Evolutionary conservation across 2,797 vertebrate species (phyloP), one percentile per base, ranked within the genome.

Genomic region (Austrolebias charrua): DNA sequence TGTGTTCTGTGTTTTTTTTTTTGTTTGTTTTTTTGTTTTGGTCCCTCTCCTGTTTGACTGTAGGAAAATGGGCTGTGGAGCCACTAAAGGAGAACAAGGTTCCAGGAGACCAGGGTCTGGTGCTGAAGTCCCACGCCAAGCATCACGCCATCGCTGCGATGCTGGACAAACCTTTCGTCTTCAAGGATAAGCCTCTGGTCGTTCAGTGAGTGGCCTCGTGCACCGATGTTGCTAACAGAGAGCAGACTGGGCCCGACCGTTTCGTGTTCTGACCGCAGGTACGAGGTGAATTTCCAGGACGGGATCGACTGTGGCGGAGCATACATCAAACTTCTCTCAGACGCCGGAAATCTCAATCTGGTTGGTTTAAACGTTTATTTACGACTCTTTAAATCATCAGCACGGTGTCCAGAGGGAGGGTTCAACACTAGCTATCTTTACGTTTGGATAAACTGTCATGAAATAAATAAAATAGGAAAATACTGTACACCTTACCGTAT

Each of bases 201-300:
- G 49, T 99, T 76, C 98, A 99, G 98, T 99, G 84, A 95, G 97
- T 96, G 9, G 14, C 52, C 57, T 16, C 18, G 9, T 16, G 29
- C 55, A 29, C 20, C 13, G 2, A 14, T 7, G 2, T 14, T 55
- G 0, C 7, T 66, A 5, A 28, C 14, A 18, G 0, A 54, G 6
- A 28, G 4, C 8, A 1, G 8, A 4, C 42, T 5, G 47, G 40
- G 24, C 55, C 56, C 1, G 45, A 28, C 3, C n/a, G 4, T 49
- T 45, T 60, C 15, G 5, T 33, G 50, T 46, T 54, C 29, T 33
- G 62, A 2, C 72, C 60, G 15, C 52, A 99, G 98, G 84, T 99
- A 99, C 1, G 98, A 99, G 92, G 98, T 98, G 55, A 99, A 99
- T 91, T 99, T 99, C 91, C 98, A 99, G 83, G 94, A 96, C 78